A percentile compares a stretch with the other conserved stretches of the same genome.
Evolutionary conservation across 2,113 vertebrate genomes (phyloP).

Genomic region (Pseudopodoces humilis): DNA sequence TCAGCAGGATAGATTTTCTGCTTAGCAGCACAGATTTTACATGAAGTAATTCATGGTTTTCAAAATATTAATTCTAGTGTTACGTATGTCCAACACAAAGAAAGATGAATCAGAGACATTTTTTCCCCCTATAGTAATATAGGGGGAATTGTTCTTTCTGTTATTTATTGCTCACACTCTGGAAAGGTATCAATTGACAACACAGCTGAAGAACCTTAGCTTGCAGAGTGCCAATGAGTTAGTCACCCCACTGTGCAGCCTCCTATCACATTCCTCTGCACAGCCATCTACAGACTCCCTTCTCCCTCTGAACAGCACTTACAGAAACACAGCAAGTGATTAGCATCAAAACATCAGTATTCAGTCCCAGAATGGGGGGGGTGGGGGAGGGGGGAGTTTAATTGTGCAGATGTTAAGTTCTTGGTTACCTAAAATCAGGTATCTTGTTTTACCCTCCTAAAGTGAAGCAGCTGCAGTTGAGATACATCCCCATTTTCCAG

Average conservation of each 20-base stretch:
- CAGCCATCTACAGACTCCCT: neutral
- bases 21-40: slow-evolving; percentile 5
- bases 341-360: neutral
- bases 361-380: neutral
- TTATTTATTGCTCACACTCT: neutral
- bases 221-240: rapidly evolving
- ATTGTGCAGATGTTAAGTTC: neutral
- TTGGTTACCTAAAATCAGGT: neutral
- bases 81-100: neutral
- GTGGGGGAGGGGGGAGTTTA: neutral
- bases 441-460: neutral
- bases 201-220: neutral
- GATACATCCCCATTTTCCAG: neutral
- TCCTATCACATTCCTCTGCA: neutral
- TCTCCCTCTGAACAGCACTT: neutral
- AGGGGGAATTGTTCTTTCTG: neutral
- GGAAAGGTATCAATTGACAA: neutral
- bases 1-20: neutral
- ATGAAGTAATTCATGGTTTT: slow-evolving; percentile 13
- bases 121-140: neutral
- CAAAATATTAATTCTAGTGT: slow-evolving; percentile 33
- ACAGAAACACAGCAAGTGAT: neutral
- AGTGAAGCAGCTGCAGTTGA: neutral
- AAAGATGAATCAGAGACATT: neutral
- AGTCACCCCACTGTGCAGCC: neutral